Evolutionary conservation across 1,140 invertebrate genomes (phyloP).

Genomic region (Trachymyrmex cornetzi): DNA sequence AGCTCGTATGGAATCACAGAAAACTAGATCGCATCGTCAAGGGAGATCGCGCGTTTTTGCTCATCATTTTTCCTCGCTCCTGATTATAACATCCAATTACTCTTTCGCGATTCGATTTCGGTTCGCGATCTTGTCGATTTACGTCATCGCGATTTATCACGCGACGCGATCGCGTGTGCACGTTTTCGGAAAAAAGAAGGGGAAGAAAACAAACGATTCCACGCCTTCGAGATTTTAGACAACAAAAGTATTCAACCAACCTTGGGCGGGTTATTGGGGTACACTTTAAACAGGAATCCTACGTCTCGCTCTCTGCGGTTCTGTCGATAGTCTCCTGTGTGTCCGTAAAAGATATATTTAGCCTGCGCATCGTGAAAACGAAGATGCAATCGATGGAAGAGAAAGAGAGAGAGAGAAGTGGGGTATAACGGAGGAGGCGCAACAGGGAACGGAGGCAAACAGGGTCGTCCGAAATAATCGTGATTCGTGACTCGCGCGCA

Average conservation of each 20-base stretch:
- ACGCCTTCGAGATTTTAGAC: slow-evolving; percentile 45
- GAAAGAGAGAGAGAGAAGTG: neutral
- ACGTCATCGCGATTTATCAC: neutral
- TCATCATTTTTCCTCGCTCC: neutral
- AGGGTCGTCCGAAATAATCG: slow-evolving; percentile 49
- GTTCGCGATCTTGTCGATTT: slow-evolving; percentile 2
- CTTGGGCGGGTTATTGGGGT: slow-evolving; percentile 72
- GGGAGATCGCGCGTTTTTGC: neutral
- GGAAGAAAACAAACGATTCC: neutral
- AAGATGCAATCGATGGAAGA: slow-evolving; percentile 48
- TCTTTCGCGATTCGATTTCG: neutral
- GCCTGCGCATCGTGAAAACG: slow-evolving; percentile 53
- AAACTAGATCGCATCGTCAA: neutral
- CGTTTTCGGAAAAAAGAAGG: neutral
- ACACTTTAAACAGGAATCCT: slow-evolving; percentile 69
- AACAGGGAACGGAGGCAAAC: neutral
- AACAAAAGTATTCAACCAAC: slow-evolving; percentile 68
- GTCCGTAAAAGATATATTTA: slow-evolving; percentile 74
- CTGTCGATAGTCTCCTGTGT: slow-evolving; percentile 68
- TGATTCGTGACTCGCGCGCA: slow-evolving; percentile 57
- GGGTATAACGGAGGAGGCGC: too few relatives aligned
- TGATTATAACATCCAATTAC: neutral
- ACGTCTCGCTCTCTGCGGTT: slow-evolving; percentile 54
- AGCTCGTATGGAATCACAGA: neutral
- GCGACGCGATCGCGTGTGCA: neutral